Base-by-base conservation (phyloP, 2,797 vertebrate species). In the Aeoliscus strigatus region DNA sequence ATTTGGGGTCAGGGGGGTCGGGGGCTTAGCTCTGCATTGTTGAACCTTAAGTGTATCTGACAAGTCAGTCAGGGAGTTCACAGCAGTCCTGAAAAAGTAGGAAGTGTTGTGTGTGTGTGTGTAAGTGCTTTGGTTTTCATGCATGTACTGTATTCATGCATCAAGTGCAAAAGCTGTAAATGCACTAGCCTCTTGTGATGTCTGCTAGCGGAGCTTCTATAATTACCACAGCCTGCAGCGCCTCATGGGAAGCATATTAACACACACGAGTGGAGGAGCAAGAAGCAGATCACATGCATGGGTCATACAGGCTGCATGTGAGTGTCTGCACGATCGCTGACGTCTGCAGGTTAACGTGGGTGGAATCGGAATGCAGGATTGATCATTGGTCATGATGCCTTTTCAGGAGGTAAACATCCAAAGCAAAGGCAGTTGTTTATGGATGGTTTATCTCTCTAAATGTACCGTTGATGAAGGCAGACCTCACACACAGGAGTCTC, bases 201-300 rank as follows among this genome's bases (percentile, higher is more conserved):
- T 80, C 53, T 72, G 68, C 73, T 55, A 47, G 70, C 67, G 31
- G 53, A 59, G 75, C 56, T 77, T 73, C 86, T 88, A 86, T 88
- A 86, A 87, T 85, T 87, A 87, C 66, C 64, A 66, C 75, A 57
- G 84, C 87, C 86, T 79, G 75, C 76, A 84, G 87, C 76, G 12
- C 71, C 76, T 86, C 86, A 86, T 86, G 86, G 80, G 69, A 56
- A 84, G 73, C 68, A 67, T 68, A 83, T 89, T 86, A 87, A 82
- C 75, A 70, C 83, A 87, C 85, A 88, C 72, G 84, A 87, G 86
- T 86, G 85, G 80, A 85, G 59, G 47, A 79, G 69, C 70, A 62
- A 48, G 54, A 44, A n/a, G n/a, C n/a, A n/a, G 35, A 52, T 42
- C 50, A 54, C 62, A 54, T 55, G 53, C 58, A 62, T 70, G 56